Evolutionary conservation across 1,140 invertebrate species (phyloP), one percentile per base, ranked within the genome.

Genomic region (Zophobas morio): DNA sequence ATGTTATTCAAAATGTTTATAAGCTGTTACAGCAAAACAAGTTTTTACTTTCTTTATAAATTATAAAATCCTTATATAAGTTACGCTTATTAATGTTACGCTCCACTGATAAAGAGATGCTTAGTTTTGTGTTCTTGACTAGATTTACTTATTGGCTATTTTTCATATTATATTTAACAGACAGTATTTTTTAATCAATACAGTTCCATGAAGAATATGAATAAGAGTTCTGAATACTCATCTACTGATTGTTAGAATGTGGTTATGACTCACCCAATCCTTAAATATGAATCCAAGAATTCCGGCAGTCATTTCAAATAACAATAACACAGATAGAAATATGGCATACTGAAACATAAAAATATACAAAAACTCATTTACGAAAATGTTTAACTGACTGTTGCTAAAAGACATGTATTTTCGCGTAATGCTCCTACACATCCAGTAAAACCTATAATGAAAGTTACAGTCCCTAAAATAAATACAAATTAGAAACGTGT

Each of bases 221-320:
- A 70, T 33, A 39, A 37, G 72, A 74, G 32, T 74, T 57, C 49
- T 42, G 5, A 37, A 56, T 42, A 54, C 6, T 74, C 42, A 8
- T 6, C 2, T 40, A 73, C 32, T 32, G 54, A 56, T 73, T 54
- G 70, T 51, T 39, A 76, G 74, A 76, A 70, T 40, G 47, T 54
- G 6, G 20, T 20, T 20, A 20, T 46, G 71, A 84, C 91, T 92
- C 89, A 97, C 96, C 95, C 96, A 98, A 84, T 98, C 97, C 91
- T 98, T 98, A 84, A 98, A 98, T 75, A 99, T 94, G 88, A 99
- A 98, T 75, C 95, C 95, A 81, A 99, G 88, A 78, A 98, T 94
- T 63, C 96, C 97, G 60, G 94, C 92, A 39, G 96, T 94, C 88
- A 99, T 93, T 89, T 99, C 97, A 74, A 96, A 89, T 56, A 98